Evolutionary conservation across 1,140 invertebrate genomes (phyloP).

Genomic region (Dreissena polymorpha): DNA sequence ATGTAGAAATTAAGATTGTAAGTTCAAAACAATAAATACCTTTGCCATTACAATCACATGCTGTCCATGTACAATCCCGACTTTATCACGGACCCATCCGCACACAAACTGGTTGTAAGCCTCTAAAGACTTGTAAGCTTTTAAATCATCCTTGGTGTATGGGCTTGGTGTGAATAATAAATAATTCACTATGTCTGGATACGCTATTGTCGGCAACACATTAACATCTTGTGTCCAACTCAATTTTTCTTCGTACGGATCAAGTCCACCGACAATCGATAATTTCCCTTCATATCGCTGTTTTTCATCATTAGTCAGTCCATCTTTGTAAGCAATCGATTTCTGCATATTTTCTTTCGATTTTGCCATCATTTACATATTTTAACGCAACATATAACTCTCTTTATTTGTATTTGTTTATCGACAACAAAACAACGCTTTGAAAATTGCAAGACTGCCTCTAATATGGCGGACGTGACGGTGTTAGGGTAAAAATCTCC

Average conservation of each 20-base stretch:
- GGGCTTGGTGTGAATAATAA: conserved; percentile 50
- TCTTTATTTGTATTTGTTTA: background rate
- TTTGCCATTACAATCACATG: background rate
- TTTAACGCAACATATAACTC: background rate
- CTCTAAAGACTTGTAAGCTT: conserved; percentile 57
- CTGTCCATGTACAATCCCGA: background rate
- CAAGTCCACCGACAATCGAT: conserved; percentile 18
- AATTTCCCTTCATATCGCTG: conserved; percentile 34
- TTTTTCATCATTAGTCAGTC: background rate
- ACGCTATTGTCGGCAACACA: conserved; percentile 5
- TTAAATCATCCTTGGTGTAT: conserved; percentile 53
- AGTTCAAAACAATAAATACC: background rate
- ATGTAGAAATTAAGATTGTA: too few species aligned
- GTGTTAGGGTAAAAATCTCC: conserved; percentile 4
- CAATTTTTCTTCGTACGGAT: conserved; percentile 14
- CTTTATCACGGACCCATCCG: conserved; percentile 58
- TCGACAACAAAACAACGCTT: background rate
- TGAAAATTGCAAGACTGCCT: background rate
- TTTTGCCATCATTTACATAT: background rate
- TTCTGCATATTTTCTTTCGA: background rate
- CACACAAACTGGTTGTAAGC: conserved; percentile 64
- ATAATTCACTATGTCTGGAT: conserved; percentile 56
- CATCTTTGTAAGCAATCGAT: background rate
- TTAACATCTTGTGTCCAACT: conserved; percentile 1
- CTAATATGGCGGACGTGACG: background rate